Evolutionary conservation across 1,140 invertebrate genomes (phyloP).

Genomic region (Pseudobourletiella spinata): DNA sequence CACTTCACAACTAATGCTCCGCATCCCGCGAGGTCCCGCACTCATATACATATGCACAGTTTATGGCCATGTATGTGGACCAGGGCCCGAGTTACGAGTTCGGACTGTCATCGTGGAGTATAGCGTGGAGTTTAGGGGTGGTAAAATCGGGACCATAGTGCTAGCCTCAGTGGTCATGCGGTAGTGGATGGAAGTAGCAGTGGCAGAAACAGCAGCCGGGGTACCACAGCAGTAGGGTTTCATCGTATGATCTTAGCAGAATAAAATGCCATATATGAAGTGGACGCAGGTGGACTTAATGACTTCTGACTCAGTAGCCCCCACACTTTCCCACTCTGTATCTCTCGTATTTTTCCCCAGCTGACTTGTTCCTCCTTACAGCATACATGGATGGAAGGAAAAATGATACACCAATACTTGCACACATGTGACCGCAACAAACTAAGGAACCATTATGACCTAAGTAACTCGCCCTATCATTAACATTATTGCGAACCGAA

Average conservation of each 20-base stretch:
- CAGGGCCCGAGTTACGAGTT: too few species aligned
- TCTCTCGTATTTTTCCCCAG: not conserved
- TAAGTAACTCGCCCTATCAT: constrained; percentile 30
- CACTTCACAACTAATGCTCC: too few species aligned
- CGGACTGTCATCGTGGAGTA: too few species aligned
- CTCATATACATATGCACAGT: too few species aligned
- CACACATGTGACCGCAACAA: constrained; percentile 20
- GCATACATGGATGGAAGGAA: constrained; percentile 14
- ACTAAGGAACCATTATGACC: constrained; percentile 27
- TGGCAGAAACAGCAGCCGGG: not conserved
- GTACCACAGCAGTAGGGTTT: constrained; percentile 16
- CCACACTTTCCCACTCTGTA: constrained; percentile 10
- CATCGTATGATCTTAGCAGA: constrained; percentile 26
- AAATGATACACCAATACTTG: constrained; percentile 26
- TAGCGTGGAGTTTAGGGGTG: too few species aligned
- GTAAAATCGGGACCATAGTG: too few species aligned
- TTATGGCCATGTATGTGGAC: too few species aligned
- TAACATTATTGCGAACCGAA: constrained; percentile 18
- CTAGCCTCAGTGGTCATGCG: too few species aligned
- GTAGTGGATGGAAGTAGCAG: too few species aligned
- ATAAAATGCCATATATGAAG: constrained; percentile 31
- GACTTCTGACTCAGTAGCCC: constrained; percentile 27
- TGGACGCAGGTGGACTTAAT: constrained; percentile 34
- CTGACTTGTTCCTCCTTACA: constrained; percentile 9
- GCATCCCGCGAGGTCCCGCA: too few species aligned